Evolutionary conservation across 2,113 vertebrate genomes (phyloP).

Genomic region (Poeciliopsis prolifica): DNA sequence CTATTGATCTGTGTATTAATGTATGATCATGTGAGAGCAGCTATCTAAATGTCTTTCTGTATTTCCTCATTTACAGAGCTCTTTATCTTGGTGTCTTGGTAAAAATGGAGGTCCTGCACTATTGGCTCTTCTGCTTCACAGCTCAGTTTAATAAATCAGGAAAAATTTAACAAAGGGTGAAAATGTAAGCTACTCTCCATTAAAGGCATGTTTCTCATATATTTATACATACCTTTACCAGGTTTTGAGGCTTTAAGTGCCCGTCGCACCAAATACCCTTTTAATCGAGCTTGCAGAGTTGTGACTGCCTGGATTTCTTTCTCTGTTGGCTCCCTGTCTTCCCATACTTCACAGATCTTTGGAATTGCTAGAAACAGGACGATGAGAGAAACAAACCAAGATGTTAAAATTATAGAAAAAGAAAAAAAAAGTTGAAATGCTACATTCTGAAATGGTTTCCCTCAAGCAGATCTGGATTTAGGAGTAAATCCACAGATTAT

Average conservation of each 20-base stretch:
- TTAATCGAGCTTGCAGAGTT: constrained; percentile 78
- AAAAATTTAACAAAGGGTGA: constrained; percentile 35
- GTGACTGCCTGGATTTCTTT: constrained; percentile 73
- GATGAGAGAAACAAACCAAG: neutral
- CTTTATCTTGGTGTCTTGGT: constrained; percentile 67
- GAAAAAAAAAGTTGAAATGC: neutral
- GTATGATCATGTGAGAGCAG: too few relatives aligned
- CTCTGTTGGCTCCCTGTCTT: constrained; percentile 64
- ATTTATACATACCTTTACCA: constrained; percentile 41
- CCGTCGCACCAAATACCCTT: constrained; percentile 64
- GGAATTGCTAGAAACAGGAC: constrained; percentile 12
- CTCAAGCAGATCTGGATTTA: neutral
- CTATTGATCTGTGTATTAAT: neutral
- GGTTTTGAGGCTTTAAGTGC: constrained; percentile 58
- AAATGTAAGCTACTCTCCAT: constrained; percentile 8
- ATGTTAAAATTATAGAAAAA: neutral
- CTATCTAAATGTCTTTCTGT: constrained; percentile 16
- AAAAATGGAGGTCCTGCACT: constrained; percentile 68
- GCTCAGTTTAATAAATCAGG: constrained; percentile 39
- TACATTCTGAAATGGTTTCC: neutral
- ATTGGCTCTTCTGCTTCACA: constrained; percentile 50
- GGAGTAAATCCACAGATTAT: neutral
- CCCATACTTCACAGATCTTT: constrained; percentile 62
- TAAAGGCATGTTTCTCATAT: neutral
- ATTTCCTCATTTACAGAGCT: constrained; percentile 35